phyloP scores from a whole-genome alignment of 2,888 invertebrate genomes.

The Diarsia brunnea region DNA sequence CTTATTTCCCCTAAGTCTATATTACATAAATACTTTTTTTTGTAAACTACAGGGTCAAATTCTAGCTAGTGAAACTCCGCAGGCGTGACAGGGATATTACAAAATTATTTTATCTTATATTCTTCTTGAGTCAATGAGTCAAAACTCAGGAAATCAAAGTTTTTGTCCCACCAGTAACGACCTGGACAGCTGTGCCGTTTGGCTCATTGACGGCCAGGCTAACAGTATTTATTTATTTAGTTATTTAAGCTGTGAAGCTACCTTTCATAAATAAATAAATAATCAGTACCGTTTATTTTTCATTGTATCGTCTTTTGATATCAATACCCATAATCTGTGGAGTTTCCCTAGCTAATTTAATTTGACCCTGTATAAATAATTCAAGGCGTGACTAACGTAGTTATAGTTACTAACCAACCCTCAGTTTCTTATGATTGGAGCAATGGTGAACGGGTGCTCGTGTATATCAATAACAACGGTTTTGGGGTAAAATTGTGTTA shows the following conservation, averaged over 20 bases:
- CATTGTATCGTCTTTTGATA: not conserved
- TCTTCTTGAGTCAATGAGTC: no score
- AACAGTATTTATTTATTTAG: not conserved
- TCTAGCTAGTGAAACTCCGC: not conserved
- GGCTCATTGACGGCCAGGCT: no score
- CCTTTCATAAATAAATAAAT: no score
- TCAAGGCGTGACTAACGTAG: slow-evolving; percentile 20
- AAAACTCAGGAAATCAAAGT: no score
- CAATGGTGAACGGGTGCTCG: slow-evolving; percentile 71
- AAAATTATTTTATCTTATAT: not conserved
- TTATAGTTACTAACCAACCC: slow-evolving; percentile 69
- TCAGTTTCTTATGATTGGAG: slow-evolving; percentile 82
- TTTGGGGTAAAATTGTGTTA: slow-evolving; percentile 51
- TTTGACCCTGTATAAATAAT: not conserved
- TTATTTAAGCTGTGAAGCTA: no score
- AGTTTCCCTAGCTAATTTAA: not conserved
- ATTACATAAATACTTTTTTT: slow-evolving; percentile 21
- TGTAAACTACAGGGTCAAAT: not conserved
- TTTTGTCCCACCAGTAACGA: no score
- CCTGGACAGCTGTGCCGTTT: no score
- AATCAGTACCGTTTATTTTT: no score
- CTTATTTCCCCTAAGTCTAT: not conserved
- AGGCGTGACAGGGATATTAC: not conserved
- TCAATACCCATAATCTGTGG: not conserved
- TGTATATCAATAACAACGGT: slow-evolving; percentile 52